These are phyloP conservation scores for Oreochromis spilurus DNA, from an alignment of 2,113 vertebrate genomes.

Conservation along the genomic window DNA sequence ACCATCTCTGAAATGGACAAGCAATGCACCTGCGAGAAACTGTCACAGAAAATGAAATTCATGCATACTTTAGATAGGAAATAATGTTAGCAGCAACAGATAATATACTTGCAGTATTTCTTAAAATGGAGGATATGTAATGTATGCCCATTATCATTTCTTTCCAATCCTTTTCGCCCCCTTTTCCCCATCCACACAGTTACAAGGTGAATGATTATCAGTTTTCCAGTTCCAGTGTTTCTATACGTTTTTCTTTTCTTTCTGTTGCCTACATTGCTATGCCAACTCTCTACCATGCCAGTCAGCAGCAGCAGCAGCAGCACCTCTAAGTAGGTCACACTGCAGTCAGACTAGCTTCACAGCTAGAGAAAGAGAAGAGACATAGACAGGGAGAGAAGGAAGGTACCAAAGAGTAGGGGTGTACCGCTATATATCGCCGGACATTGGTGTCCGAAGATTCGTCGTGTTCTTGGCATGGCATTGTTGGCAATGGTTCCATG, in stretches of 20 bases:
- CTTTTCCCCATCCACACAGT: not conserved
- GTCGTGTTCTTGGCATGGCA: not conserved
- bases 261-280: slow-evolving; percentile 31
- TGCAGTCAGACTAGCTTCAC: slow-evolving; percentile 44
- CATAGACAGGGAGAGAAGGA: not conserved
- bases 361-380: slow-evolving; percentile 14
- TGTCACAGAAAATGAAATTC: not conserved
- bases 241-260: not conserved
- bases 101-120: not conserved
- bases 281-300: slow-evolving; percentile 55
- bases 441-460: not conserved
- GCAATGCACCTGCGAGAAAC: not conserved
- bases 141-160: not conserved
- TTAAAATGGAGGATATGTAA: not conserved
- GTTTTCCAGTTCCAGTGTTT: not conserved
- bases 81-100: not conserved
- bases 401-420: not conserved
- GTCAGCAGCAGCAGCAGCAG: slow-evolving; percentile 45
- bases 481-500: not conserved
- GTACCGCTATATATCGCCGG: not conserved
- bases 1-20: not conserved
- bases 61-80: not conserved
- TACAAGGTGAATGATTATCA: not conserved
- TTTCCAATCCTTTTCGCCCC: not conserved
- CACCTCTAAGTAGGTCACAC: slow-evolving; percentile 67